Evolutionary conservation across 2,113 vertebrate genomes (phyloP).

Genomic region (Leptobrachium leishanense): DNA sequence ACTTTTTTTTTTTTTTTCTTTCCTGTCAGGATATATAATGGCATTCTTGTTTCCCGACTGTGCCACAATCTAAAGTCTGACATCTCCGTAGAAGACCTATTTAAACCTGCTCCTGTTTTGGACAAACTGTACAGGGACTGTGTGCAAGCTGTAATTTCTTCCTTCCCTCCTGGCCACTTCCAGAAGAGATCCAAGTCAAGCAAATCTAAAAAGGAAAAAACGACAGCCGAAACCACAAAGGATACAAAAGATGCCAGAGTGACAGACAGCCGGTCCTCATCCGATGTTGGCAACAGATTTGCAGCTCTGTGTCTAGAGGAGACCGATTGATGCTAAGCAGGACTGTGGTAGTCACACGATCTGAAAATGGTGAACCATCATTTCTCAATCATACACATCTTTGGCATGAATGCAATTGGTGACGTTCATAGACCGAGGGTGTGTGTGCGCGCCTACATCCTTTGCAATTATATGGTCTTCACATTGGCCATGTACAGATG

Average conservation of each 20-base stretch:
- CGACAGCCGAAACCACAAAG: constrained; percentile 19
- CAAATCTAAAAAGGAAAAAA: constrained; percentile 54
- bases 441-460: too few species aligned
- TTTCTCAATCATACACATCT: too few species aligned
- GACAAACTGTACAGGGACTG: constrained; percentile 67
- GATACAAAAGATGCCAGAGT: background rate
- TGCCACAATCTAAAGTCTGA: constrained; percentile 64
- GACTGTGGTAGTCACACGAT: too few species aligned
- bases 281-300: constrained; percentile 59
- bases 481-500: too few species aligned
- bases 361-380: too few species aligned
- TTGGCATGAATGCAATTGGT: too few species aligned
- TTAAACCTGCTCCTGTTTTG: constrained; percentile 64
- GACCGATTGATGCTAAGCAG: background rate
- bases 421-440: too few species aligned
- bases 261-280: constrained; percentile 1
- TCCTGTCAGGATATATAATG: constrained; percentile 78
- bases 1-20: constrained; percentile 7
- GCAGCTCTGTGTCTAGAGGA: constrained; percentile 55
- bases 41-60: constrained; percentile 81
- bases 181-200: constrained; percentile 45
- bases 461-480: too few species aligned
- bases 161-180: constrained; percentile 56
- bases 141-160: constrained; percentile 54
- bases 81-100: constrained; percentile 64